A percentile compares a stretch with the other conserved stretches of the same genome.
Conservation (phyloP, 2,113 vertebrate species). For the Hippocampus comes region DNA sequence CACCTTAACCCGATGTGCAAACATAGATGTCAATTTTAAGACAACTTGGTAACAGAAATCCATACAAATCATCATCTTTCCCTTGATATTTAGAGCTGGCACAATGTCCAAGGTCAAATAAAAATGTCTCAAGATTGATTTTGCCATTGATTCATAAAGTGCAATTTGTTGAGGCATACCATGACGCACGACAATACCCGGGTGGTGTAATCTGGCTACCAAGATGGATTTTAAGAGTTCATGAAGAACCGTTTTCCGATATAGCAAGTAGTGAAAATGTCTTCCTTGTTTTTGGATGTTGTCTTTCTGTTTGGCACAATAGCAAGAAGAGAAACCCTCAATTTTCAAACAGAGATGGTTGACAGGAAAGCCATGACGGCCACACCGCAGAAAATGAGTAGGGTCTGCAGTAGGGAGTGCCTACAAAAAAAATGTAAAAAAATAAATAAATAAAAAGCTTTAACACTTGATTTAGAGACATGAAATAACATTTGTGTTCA, state of each 20-base stretch:
- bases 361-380: conserved; percentile 88
- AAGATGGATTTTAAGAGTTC: not conserved
- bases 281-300: conserved; percentile 6
- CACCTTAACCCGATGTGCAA: conserved; percentile 42
- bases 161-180: conserved; percentile 11
- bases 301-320: conserved; percentile 22
- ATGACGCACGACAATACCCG: not conserved
- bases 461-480: not conserved
- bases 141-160: conserved; percentile 42
- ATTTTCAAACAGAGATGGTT: conserved; percentile 72
- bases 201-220: not conserved
- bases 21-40: conserved; percentile 36
- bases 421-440: conserved; percentile 61
- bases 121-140: conserved; percentile 7
- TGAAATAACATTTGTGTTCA: not conserved
- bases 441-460: not conserved
- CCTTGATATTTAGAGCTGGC: conserved; percentile 15
- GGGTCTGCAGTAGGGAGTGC: conserved; percentile 84
- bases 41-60: conserved; percentile 37
- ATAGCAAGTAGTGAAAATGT: conserved; percentile 3
- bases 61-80: conserved; percentile 8
- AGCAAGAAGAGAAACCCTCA: conserved; percentile 4
- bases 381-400: conserved; percentile 85
- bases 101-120: conserved; percentile 36
- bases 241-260: conserved; percentile 17